Conservation (phyloP, 2,797 vertebrate species). For the Botia kubotai region DNA sequence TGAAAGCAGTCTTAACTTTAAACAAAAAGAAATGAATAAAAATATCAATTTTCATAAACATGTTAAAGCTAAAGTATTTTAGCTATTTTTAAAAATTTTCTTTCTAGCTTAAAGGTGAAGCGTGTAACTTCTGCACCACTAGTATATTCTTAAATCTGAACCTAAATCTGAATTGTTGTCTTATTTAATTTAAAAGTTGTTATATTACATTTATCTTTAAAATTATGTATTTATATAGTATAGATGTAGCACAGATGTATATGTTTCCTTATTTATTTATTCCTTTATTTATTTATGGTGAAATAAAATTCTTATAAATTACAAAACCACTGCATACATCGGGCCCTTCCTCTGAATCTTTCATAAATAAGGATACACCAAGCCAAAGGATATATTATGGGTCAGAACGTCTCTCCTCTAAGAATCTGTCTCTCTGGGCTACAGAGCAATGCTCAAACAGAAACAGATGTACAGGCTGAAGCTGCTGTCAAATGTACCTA, state of each 20-base stretch:
- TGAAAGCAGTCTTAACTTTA: not conserved
- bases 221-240: not conserved
- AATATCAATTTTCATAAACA: not conserved
- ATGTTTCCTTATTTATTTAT: too few species aligned
- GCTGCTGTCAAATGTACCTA: constrained; percentile 31
- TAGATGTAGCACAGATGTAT: too few species aligned
- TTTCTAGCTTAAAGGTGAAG: too few species aligned
- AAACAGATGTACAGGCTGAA: constrained; percentile 27
- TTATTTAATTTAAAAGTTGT: too few species aligned
- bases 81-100: not conserved
- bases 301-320: not conserved
- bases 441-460: constrained; percentile 35
- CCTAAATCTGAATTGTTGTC: too few species aligned
- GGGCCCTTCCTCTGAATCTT: not conserved
- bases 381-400: constrained; percentile 4
- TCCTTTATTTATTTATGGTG: too few species aligned
- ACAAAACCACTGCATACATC: not conserved
- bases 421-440: constrained; percentile 15
- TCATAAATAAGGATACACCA: constrained; percentile 15
- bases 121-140: too few species aligned
- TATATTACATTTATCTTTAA: too few species aligned
- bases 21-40: not conserved
- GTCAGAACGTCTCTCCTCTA: constrained; percentile 11
- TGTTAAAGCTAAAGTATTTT: not conserved
- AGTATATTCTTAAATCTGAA: not conserved